Conservation (phyloP, 64 coral and sea anemone species). For the Dendronephthya gigantea region DNA sequence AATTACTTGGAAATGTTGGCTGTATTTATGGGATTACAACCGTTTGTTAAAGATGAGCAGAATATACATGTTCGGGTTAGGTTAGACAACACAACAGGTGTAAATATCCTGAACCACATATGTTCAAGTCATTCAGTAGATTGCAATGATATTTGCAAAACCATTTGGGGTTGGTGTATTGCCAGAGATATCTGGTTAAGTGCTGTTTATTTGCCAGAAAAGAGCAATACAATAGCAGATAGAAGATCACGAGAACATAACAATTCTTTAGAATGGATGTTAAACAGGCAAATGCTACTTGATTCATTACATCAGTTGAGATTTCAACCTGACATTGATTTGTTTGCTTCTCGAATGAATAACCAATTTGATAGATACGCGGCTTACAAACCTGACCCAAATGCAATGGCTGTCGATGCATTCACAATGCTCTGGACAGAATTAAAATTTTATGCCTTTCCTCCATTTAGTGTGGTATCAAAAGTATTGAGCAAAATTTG, state of each 20-base stretch:
- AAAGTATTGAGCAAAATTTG: slow-evolving; percentile 13
- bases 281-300: slow-evolving; percentile 9
- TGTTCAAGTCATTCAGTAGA: slow-evolving; percentile 23
- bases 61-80: slow-evolving; percentile 15
- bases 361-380: slow-evolving; percentile 22
- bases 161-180: slow-evolving; percentile 62
- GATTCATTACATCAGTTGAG: neutral
- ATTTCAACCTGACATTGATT: slow-evolving; percentile 12
- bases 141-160: slow-evolving; percentile 27
- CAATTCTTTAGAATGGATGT: slow-evolving; percentile 19
- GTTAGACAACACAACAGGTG: slow-evolving; percentile 15
- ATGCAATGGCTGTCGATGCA: neutral
- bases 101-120: slow-evolving; percentile 22
- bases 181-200: slow-evolving; percentile 47
- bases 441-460: neutral
- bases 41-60: slow-evolving; percentile 1
- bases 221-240: slow-evolving; percentile 36
- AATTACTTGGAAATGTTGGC: slow-evolving; percentile 26
- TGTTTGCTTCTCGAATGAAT: slow-evolving; percentile 43
- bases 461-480: slow-evolving; percentile 22
- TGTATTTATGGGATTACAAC: neutral
- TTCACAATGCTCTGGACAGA: slow-evolving; percentile 27
- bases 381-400: neutral
- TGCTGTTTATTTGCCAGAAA: slow-evolving; percentile 45
- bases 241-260: slow-evolving; percentile 15